Evolutionary conservation across 1,140 invertebrate genomes (phyloP), one percentile per base, ranked within the genome.

Genomic region (Drosophila miranda): DNA sequence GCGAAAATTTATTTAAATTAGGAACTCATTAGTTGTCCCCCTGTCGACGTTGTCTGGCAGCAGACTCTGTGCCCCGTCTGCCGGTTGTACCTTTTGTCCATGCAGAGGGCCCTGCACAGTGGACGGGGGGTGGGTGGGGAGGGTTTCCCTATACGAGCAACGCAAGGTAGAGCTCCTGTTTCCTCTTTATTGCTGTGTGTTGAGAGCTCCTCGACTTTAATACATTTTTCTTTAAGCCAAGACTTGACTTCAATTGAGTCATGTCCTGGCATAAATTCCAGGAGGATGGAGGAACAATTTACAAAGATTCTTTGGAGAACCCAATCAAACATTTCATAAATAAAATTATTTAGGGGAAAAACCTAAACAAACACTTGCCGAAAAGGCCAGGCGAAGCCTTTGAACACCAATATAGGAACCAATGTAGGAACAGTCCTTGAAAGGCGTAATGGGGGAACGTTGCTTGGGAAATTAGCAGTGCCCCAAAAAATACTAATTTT

Each of bases 1-100:
- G 75, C 70, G 56, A 78, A 82, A 78, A 89, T 89, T 89, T 89
- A 89, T 89, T 89, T 89, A 89, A 89, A 89, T 89, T 89, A 89
- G 86, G 87, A 89, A 89, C 87, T 89, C 78, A 89, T 89, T 89
- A 89, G 87, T 78, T 78, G 58, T 64, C 77, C 34, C 34, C 60
- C 58, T 75, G 75, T 62, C 75, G 71, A 59, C 63, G 57, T 43
- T 44, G 59, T 48, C 68, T 66, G 53, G 11, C 34, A 13, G 30
- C 41, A 42, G 19, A 21, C 44, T 44, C 16, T 30, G 8, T 16
- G 7, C 38, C 9, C 45, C 30, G 41, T 60, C 56, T 44, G 28
- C 28, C 14, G 6, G 9, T 28, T 42, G 28, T 38, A 72, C 73
- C 78, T 81, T 77, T 77, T 38, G 34, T 38, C 34, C 34, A 11